These are phyloP conservation scores for Orchesella flavescens DNA, from an alignment of 2,888 invertebrate species.

Conservation along the genomic window DNA sequence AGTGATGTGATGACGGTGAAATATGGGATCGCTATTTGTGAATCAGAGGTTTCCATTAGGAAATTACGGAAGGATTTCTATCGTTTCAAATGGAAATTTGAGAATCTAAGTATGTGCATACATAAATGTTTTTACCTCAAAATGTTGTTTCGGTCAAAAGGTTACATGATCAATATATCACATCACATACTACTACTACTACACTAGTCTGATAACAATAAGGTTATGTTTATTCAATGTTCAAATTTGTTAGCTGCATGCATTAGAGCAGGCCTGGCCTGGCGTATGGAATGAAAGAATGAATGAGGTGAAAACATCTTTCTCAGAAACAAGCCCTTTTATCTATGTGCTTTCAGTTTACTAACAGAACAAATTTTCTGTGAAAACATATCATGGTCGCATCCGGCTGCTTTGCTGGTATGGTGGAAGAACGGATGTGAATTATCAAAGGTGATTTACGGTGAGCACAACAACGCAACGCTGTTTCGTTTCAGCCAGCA, in stretches of 20 bases:
- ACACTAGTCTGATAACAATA: no score
- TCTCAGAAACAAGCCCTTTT: constrained; percentile 11
- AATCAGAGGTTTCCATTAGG: constrained; percentile 38
- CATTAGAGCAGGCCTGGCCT: no score
- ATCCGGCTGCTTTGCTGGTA: constrained; percentile 42
- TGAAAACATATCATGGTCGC: constrained; percentile 8
- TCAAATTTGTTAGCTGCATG: background rate
- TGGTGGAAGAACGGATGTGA: constrained; percentile 47
- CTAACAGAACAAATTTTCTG: constrained; percentile 21
- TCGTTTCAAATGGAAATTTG: background rate
- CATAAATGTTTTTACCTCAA: constrained; percentile 3
- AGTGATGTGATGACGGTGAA: constrained; percentile 41
- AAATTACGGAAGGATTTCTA: constrained; percentile 15
- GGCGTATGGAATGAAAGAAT: background rate
- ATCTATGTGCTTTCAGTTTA: constrained; percentile 19
- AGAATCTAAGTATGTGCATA: background rate
- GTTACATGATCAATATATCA: constrained; percentile 1
- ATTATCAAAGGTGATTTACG: constrained; percentile 52
- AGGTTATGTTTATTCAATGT: background rate
- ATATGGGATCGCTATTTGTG: constrained; percentile 40
- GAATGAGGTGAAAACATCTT: constrained; percentile 45
- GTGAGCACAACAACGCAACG: background rate
- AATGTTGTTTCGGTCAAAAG: constrained; percentile 25
- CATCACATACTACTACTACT: background rate
- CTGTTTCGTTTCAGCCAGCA: background rate